Evolutionary conservation across 2,113 vertebrate species (phyloP), one percentile per base, ranked within the genome.

Genomic region (Perca fluviatilis): DNA sequence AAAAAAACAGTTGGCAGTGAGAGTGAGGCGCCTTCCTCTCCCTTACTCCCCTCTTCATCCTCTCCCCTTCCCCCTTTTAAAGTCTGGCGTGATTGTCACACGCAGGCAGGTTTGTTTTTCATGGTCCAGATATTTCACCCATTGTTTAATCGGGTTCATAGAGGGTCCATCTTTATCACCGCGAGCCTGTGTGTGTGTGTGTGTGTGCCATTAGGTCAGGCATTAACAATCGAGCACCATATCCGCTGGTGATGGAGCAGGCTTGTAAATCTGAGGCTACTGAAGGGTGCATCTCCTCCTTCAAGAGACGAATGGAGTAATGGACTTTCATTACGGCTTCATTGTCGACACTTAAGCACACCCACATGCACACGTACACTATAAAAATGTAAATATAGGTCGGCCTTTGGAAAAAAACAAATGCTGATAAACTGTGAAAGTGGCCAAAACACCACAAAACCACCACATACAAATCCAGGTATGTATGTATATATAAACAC

Each of bases 251-350:
- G 73, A 78, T 13, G 60, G 54, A 77, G 72, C 75, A 14, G 49
- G 57, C 86, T 82, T 88, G 83, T 88, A 85, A 89, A 88, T 89
- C 82, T 67, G 54, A 30, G 67, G 78, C 77, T 0, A 60, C 77
- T 80, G 67, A 82, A 75, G 65, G 82, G 76, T 57, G 82, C 2
- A 49, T 61, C 77, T 47, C 81, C 69, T 64, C 79, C 81, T 47
- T 64, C 53, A 11, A 40, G 60, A 80, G 77, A 89, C 74, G 69
- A 84, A 87, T 77, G 70, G 67, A 74, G 71, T 81, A 72, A 73
- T 70, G 70, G 77, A 78, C 54, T 81, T 78, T 86, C 57, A 83
- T 77, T 63, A 69, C 6, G 2, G 47, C 16, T n/a, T 56, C 51
- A 72, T 71, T 79, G 67, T 71, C 21, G 25, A 72, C 56, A 25